Percentiles rank a stretch among this genome's conserved stretches.
Conservation (phyloP, 2,888 invertebrate species). For the Rhingia rostrata region DNA sequence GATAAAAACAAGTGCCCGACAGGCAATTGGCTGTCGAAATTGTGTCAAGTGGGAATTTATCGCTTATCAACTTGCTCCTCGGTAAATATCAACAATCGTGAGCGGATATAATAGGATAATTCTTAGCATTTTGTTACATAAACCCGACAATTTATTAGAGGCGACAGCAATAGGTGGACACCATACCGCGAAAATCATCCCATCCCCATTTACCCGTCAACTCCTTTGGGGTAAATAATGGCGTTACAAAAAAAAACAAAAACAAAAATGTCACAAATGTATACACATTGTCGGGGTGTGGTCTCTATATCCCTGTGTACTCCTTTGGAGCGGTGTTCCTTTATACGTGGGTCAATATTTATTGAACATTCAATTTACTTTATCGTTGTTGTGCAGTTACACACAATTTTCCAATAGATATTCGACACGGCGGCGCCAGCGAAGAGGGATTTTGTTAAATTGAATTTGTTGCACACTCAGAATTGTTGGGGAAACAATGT, state of each 20-base stretch:
- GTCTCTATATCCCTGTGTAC: slow-evolving; percentile 27
- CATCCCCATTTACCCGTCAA: not conserved
- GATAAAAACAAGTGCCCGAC: slow-evolving; percentile 3
- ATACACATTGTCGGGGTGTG: slow-evolving; percentile 30
- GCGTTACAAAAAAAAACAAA: not conserved
- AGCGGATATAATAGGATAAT: slow-evolving; percentile 16
- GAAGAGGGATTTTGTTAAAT: slow-evolving; percentile 7
- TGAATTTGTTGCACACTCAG: slow-evolving; percentile 37
- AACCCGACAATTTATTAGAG: slow-evolving; percentile 17
- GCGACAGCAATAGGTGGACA: slow-evolving; percentile 11
- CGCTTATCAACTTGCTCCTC: slow-evolving; percentile 12
- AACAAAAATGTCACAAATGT: slow-evolving; percentile 14
- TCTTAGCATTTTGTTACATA: slow-evolving; percentile 21
- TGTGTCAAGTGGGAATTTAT: not conserved
- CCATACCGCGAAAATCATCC: not conserved
- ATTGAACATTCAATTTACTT: slow-evolving; percentile 65
- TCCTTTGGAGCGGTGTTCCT: slow-evolving; percentile 38
- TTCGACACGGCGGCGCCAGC: not conserved
- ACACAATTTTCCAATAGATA: not conserved
- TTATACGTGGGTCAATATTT: slow-evolving; percentile 62
- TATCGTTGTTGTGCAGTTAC: slow-evolving; percentile 58
- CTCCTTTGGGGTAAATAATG: slow-evolving; percentile 19
- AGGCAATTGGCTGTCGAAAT: slow-evolving; percentile 12
- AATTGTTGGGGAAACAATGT: slow-evolving; percentile 15
- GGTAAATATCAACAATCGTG: slow-evolving; percentile 34